A percentile compares a stretch with the other conserved stretches of the same genome.
These are phyloP conservation scores for Bolinopsis microptera DNA, from an alignment of 37 sponge, comb jelly and placozoan genomes.

Conservation along the genomic window DNA sequence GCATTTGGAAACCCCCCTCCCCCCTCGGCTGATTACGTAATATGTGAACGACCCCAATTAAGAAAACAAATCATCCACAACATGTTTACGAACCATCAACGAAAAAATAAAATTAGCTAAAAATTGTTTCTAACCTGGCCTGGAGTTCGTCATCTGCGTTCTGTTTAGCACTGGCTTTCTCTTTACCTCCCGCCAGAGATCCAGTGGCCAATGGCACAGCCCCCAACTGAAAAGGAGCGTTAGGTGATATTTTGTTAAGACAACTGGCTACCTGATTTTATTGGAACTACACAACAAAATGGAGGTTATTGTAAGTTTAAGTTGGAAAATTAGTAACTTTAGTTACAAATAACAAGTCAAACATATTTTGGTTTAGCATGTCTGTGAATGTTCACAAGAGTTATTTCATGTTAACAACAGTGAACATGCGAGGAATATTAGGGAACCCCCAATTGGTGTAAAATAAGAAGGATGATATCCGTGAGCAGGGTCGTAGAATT, in stretches of 20 bases:
- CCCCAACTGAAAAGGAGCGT: too few species aligned
- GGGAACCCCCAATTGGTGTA: too few species aligned
- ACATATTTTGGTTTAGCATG: slow-evolving; percentile 21
- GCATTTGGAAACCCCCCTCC: too few species aligned
- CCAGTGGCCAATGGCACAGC: slow-evolving; percentile 15
- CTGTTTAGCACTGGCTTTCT: background rate
- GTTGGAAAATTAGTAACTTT: too few species aligned
- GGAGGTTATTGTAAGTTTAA: too few species aligned
- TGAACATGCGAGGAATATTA: slow-evolving; percentile 27
- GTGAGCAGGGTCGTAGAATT: too few species aligned
- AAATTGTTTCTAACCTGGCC: slow-evolving; percentile 15
- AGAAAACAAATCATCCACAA: background rate
- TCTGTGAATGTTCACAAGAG: slow-evolving; percentile 41
- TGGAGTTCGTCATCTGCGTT: slow-evolving; percentile 53
- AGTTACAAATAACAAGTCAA: too few species aligned
- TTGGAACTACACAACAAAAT: too few species aligned
- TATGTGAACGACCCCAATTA: background rate
- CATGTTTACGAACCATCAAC: background rate
- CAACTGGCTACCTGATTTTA: too few species aligned
- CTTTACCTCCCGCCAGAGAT: background rate
- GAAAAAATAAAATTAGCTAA: background rate
- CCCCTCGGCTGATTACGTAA: too few species aligned
- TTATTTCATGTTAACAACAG: background rate
- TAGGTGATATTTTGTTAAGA: too few species aligned
- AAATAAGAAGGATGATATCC: too few species aligned